Percentiles rank a stretch among this genome's conserved stretches.
Conservation (phyloP, 2,888 invertebrate genomes). For the Ennomos erosarius region DNA sequence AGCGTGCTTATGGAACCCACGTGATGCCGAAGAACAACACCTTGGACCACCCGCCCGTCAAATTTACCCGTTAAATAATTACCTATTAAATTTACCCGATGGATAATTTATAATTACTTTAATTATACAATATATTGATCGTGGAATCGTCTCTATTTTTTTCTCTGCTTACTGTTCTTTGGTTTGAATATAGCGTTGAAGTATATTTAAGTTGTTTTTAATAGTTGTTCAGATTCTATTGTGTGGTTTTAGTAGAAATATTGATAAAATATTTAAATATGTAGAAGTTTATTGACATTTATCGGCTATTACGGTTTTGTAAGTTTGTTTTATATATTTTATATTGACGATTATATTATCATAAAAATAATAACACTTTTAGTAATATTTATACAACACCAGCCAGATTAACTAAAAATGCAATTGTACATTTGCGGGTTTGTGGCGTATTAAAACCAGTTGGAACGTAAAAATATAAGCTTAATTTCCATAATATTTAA, state of each 20-base stretch:
- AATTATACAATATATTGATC: constrained; percentile 10
- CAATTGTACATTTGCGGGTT: too few species aligned
- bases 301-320: constrained; percentile 18
- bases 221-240: background rate
- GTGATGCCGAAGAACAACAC: constrained; percentile 16
- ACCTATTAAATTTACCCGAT: constrained; percentile 19
- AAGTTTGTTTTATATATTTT: constrained; percentile 1
- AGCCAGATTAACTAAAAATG: too few species aligned
- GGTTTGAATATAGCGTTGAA: background rate
- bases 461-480: too few species aligned
- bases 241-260: background rate
- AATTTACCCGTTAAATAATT: constrained; percentile 17
- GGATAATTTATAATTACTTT: constrained; percentile 21
- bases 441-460: too few species aligned
- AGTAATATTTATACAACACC: constrained; percentile 2
- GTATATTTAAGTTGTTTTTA: constrained; percentile 4
- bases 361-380: constrained; percentile 12
- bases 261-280: constrained; percentile 9
- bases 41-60: constrained; percentile 31
- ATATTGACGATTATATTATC: too few species aligned
- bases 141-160: constrained; percentile 11
- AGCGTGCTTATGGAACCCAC: constrained; percentile 14
- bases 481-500: too few species aligned
- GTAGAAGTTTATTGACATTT: constrained; percentile 12
- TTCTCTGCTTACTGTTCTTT: background rate